These are phyloP conservation scores for Aptenodytes patagonicus DNA, from an alignment of 2,113 vertebrate species.

Conservation along the genomic window DNA sequence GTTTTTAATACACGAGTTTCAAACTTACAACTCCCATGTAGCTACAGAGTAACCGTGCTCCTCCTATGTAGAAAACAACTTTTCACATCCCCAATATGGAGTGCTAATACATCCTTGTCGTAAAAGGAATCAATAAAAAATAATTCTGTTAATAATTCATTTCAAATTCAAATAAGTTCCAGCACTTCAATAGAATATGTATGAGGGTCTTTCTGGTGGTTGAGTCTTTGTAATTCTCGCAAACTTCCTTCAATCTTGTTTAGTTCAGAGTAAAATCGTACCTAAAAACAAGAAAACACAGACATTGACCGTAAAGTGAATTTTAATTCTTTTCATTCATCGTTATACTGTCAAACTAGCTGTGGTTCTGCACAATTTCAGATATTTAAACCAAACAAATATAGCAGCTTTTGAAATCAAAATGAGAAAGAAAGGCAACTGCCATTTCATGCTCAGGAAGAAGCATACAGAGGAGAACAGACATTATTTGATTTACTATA, in stretches of 20 bases:
- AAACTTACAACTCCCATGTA: not conserved
- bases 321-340: not conserved
- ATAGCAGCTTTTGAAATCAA: not conserved
- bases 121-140: conserved; percentile 59
- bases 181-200: conserved; percentile 93
- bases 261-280: conserved; percentile 87
- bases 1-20: not conserved
- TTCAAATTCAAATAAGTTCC: conserved; percentile 83
- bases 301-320: not conserved
- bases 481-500: not conserved
- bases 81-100: conserved; percentile 53
- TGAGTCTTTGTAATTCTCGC: conserved; percentile 77
- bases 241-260: conserved; percentile 93
- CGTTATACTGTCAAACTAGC: not conserved
- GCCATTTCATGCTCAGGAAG: not conserved
- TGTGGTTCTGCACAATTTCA: not conserved
- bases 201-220: conserved; percentile 68
- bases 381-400: not conserved
- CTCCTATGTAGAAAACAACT: conserved; percentile 29
- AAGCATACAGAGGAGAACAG: not conserved
- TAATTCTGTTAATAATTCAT: conserved; percentile 55
- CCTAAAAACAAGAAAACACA: conserved; percentile 66
- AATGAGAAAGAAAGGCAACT: not conserved
- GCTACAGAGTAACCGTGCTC: conserved; percentile 19
- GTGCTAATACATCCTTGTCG: conserved; percentile 36